These are phyloP conservation scores for Hydrozoanthus tunicans DNA, from an alignment of 64 coral and sea anemone genomes.

Conservation along the genomic window DNA sequence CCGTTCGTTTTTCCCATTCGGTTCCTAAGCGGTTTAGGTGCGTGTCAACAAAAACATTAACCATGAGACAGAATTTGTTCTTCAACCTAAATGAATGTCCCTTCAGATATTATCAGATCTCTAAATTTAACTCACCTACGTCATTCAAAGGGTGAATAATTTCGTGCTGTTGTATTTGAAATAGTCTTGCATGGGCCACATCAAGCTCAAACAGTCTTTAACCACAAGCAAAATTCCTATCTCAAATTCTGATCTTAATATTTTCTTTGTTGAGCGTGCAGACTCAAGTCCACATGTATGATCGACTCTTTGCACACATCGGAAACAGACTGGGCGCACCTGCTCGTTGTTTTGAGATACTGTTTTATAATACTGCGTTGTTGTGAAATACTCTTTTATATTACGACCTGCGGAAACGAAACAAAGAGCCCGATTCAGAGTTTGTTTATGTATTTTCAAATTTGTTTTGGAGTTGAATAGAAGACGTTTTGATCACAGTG, in stretches of 20 bases:
- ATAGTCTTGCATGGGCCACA: background rate
- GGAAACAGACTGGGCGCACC: constrained; percentile 20
- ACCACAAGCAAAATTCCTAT: background rate
- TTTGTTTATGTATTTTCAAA: constrained; percentile 38
- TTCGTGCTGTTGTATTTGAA: background rate
- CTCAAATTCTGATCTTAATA: background rate
- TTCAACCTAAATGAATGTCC: background rate
- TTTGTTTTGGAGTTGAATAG: constrained; percentile 46
- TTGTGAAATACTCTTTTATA: constrained; percentile 24
- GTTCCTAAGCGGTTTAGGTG: too few species aligned
- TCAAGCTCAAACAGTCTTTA: background rate
- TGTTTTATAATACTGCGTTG: background rate
- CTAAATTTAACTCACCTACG: background rate
- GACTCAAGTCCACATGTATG: background rate
- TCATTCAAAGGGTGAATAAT: background rate
- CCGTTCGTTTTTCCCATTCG: too few species aligned
- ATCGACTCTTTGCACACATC: background rate
- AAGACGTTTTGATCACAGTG: constrained; percentile 1
- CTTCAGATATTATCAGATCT: background rate
- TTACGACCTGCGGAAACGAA: constrained; percentile 37
- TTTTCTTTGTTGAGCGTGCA: background rate
- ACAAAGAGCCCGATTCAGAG: constrained; percentile 19
- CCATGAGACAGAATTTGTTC: too few species aligned
- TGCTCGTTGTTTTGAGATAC: constrained; percentile 17
- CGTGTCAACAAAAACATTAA: too few species aligned